Percentiles rank a stretch among this genome's conserved stretches.
phyloP scores from a whole-genome alignment of 1,140 invertebrate species.

The Campoletis sonorensis region DNA sequence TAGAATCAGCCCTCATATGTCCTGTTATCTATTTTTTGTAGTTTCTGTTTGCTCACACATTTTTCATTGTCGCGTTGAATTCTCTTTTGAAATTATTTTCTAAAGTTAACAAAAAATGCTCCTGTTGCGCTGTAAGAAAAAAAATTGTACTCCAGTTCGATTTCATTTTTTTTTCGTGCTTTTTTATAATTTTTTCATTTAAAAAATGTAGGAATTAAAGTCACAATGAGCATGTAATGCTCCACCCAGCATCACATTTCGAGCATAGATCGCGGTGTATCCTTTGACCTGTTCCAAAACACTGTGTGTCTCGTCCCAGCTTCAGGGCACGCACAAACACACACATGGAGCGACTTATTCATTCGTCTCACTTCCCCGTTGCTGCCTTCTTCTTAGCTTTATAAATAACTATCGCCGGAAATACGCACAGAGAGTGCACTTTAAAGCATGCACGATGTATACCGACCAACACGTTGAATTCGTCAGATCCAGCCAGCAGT shows the following conservation, averaged over 20 bases:
- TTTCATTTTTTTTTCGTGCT: too few species aligned
- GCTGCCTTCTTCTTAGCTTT: neutral
- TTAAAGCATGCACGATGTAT: slow-evolving; percentile 12
- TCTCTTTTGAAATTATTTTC: too few species aligned
- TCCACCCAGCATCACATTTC: neutral
- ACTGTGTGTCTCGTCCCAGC: neutral
- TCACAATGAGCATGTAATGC: slow-evolving; percentile 15
- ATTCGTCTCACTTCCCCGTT: slow-evolving; percentile 10
- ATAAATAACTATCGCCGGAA: slow-evolving; percentile 38
- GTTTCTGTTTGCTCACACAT: too few species aligned
- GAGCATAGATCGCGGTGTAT: slow-evolving; percentile 55
- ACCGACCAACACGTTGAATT: neutral
- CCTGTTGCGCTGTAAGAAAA: too few species aligned
- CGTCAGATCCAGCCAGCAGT: neutral
- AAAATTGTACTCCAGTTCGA: too few species aligned
- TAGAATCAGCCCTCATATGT: too few species aligned
- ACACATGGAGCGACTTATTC: slow-evolving; percentile 3
- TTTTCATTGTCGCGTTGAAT: too few species aligned
- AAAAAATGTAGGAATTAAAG: neutral
- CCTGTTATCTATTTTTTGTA: too few species aligned
- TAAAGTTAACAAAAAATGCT: too few species aligned
- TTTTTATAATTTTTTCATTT: neutral
- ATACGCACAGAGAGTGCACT: slow-evolving; percentile 21
- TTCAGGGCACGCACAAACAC: neutral
- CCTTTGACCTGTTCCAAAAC: slow-evolving; percentile 58